Base-by-base conservation (phyloP, 2,888 invertebrate genomes). In the Ectobius pallidus region DNA sequence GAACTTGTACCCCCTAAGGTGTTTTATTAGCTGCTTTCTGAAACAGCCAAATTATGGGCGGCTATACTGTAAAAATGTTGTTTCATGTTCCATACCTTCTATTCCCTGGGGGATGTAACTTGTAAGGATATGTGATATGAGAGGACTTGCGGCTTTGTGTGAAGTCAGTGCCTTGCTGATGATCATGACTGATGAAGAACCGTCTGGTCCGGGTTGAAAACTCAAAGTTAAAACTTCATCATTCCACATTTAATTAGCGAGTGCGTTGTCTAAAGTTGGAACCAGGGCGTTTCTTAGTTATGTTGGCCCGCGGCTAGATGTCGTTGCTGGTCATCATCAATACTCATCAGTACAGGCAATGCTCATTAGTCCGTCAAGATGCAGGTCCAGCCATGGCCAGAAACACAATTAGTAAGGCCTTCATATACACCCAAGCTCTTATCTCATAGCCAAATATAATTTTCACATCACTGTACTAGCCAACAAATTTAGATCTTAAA, bases 161-260 rank as follows among this genome's bases (percentile, higher is more conserved):
- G 58, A 58, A 30, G 58, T 58, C 58, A 52, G 52, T 32, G 32
- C 58, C 58, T n/a, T 27, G 25, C 30, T 58, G 58, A 58, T 32
- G 30, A 58, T 58, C n/a, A 25, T 58, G 58, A 58, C 58, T 58
- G 58, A 58, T 58, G 58, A 30, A 32, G n/a, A 58, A 7, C 30
- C 27, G 58, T 32, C 58, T 58, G 7, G 58, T 25, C 25, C 30
- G 16, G 32, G 30, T n/a, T n/a, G 25, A n/a, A 58, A n/a, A 25
- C n/a, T n/a, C 16, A 9, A 11, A 58, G 58, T 58, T 58, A 58
- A 30, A 58, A 58, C 58, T 30, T 58, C 58, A 58, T 58, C 58
- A 58, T 58, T 30, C 58, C 58, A 58, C 58, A 58, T 58, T 58
- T 58, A 58, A 58, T 58, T 58, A 58, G 58, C 27, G 58, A 58